Evolutionary conservation across 2,797 vertebrate genomes (phyloP).

Genomic region (Pantherophis alleghaniensis): DNA sequence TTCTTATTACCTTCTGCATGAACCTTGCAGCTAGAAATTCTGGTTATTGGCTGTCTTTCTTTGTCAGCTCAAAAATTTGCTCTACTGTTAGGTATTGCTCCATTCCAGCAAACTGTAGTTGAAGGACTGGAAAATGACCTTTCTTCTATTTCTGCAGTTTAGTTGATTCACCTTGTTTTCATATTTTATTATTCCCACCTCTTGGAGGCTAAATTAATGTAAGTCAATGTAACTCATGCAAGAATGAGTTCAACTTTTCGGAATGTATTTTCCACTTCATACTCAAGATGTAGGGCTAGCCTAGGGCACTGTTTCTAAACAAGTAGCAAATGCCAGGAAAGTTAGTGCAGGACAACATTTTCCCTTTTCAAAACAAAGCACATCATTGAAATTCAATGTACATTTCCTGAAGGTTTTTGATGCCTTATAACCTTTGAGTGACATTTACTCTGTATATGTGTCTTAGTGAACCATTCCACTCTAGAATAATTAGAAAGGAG

Average conservation of each 20-base stretch:
- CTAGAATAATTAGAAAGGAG: background rate
- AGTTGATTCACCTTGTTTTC: background rate
- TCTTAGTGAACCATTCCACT: constrained; percentile 26
- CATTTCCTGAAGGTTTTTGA: constrained; percentile 7
- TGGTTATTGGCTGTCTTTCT: no score
- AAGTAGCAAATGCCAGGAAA: constrained; percentile 52
- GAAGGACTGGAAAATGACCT: background rate
- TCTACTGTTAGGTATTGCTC: background rate
- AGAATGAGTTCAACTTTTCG: constrained; percentile 15
- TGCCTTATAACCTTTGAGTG: constrained; percentile 58
- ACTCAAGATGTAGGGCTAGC: constrained; percentile 38
- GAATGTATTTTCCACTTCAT: constrained; percentile 17
- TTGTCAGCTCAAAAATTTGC: background rate
- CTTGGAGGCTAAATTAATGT: constrained; percentile 17
- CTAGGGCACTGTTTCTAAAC: constrained; percentile 51
- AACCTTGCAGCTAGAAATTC: background rate
- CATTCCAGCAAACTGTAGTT: background rate
- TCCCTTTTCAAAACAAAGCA: constrained; percentile 17
- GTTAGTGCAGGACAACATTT: constrained; percentile 36
- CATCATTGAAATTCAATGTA: constrained; percentile 52
- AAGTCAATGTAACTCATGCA: background rate
- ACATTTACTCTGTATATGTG: constrained; percentile 48
- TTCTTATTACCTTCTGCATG: background rate
- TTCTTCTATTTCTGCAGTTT: background rate
- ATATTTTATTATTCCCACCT: constrained; percentile 27